Evolutionary conservation across 2,888 invertebrate species (phyloP).

Genomic region (Tetropium fuscum): DNA sequence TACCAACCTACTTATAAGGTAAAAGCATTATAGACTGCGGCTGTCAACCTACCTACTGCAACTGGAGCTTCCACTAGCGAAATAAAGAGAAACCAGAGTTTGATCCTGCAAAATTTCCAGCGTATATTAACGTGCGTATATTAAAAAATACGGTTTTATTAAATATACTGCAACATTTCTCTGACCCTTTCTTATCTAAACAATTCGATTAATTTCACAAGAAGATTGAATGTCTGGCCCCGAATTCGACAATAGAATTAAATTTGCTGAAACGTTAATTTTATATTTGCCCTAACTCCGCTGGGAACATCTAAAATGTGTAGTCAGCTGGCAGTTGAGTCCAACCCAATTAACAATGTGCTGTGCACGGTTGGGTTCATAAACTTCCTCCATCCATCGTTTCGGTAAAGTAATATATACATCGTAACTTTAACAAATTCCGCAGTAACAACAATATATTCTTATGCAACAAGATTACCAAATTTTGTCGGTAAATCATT

Average conservation of each 20-base stretch:
- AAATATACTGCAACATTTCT: not conserved
- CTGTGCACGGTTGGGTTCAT: constrained; percentile 16
- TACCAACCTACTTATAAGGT: too few relatives aligned
- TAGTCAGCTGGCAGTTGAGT: constrained; percentile 10
- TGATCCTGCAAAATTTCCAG: too few relatives aligned
- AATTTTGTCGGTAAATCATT: constrained; percentile 1
- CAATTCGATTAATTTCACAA: not conserved
- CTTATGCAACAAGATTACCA: not conserved
- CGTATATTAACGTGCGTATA: too few relatives aligned
- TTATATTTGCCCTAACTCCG: not conserved
- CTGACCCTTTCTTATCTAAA: not conserved
- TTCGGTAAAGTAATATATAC: constrained; percentile 1
- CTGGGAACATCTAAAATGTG: constrained; percentile 15
- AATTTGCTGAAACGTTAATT: constrained; percentile 13
- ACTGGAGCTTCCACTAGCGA: too few relatives aligned
- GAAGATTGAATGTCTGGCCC: not conserved
- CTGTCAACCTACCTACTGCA: too few relatives aligned
- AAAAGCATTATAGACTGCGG: too few relatives aligned
- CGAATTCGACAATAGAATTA: constrained; percentile 1
- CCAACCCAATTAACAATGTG: constrained; percentile 14
- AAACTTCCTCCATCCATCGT: constrained; percentile 12
- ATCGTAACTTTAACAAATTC: constrained; percentile 3
- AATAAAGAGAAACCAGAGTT: too few relatives aligned
- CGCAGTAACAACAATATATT: constrained; percentile 1
- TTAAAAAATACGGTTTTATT: too few relatives aligned